Evolutionary conservation across 2,888 invertebrate genomes (phyloP).

Genomic region (Caenorhabditis virilis): DNA sequence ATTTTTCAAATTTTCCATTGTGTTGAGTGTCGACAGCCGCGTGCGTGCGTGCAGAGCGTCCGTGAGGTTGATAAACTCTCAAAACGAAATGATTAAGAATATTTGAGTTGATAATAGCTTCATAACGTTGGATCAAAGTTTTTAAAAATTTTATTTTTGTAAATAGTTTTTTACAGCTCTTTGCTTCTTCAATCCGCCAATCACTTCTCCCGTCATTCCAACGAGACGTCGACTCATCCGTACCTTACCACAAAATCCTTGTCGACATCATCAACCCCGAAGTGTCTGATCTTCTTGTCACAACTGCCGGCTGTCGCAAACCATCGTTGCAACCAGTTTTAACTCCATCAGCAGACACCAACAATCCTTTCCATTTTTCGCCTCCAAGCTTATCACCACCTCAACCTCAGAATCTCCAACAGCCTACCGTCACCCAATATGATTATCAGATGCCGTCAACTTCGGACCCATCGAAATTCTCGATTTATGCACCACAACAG

Average conservation of each 20-base stretch:
- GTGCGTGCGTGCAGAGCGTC: no score
- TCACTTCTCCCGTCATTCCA: slow-evolving; percentile 26
- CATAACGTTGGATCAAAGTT: no score
- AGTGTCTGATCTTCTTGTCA: slow-evolving; percentile 44
- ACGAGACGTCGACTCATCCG: slow-evolving; percentile 12
- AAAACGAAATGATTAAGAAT: no score
- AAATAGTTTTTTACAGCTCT: slow-evolving; percentile 12
- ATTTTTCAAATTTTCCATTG: no score
- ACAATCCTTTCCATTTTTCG: slow-evolving; percentile 22
- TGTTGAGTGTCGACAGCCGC: no score
- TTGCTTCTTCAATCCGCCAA: slow-evolving; percentile 14
- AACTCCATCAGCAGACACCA: slow-evolving; percentile 1
- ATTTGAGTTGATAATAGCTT: not conserved
- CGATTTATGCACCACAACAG: not conserved
- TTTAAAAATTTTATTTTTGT: no score
- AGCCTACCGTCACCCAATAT: slow-evolving; percentile 4
- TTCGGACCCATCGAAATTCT: slow-evolving; percentile 1
- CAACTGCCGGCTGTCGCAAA: slow-evolving; percentile 20
- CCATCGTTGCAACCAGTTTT: slow-evolving; percentile 5
- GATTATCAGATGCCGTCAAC: slow-evolving; percentile 10
- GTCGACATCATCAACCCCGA: slow-evolving; percentile 52
- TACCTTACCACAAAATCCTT: slow-evolving; percentile 42
- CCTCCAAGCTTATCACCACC: slow-evolving; percentile 25
- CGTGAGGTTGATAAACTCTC: no score
- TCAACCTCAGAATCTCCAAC: not conserved